Percentiles rank a stretch among this genome's conserved stretches.
Evolutionary conservation across 2,888 invertebrate species (phyloP).

Genomic region (Drosophila quasianomalipes): DNA sequence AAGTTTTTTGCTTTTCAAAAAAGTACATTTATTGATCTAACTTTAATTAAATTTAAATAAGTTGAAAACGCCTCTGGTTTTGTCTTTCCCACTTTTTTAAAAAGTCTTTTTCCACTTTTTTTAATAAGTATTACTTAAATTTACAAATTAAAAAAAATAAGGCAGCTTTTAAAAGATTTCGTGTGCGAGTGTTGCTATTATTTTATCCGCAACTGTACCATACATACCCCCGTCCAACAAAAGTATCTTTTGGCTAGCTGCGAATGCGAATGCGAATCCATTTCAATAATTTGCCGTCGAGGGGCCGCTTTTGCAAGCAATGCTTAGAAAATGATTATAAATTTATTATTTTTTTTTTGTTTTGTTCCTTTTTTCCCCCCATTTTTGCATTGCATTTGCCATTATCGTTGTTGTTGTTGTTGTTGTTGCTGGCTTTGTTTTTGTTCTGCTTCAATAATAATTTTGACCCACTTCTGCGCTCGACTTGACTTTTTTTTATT

Average conservation of each 20-base stretch:
- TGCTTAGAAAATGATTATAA: conserved; percentile 79
- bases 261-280: conserved; percentile 68
- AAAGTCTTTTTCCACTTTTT: background rate
- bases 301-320: conserved; percentile 60
- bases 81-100: too few relatives aligned
- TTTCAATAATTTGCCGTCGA: conserved; percentile 76
- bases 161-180: background rate
- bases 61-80: background rate
- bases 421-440: conserved; percentile 69
- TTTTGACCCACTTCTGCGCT: conserved; percentile 79
- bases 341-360: conserved; percentile 53
- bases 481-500: conserved; percentile 81
- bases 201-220: background rate
- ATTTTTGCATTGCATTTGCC: conserved; percentile 55
- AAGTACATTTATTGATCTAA: too few relatives aligned
- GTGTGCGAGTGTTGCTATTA: background rate
- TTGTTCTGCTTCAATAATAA: conserved; percentile 82
- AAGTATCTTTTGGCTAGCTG: conserved; percentile 39
- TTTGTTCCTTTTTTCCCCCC: conserved; percentile 42
- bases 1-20: too few relatives aligned
- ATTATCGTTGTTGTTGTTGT: conserved; percentile 52
- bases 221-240: background rate
- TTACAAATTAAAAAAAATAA: background rate
- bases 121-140: background rate
- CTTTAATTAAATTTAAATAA: too few relatives aligned